Base-by-base conservation (phyloP, 1,140 invertebrate species). In the Drosophila watanabei region DNA sequence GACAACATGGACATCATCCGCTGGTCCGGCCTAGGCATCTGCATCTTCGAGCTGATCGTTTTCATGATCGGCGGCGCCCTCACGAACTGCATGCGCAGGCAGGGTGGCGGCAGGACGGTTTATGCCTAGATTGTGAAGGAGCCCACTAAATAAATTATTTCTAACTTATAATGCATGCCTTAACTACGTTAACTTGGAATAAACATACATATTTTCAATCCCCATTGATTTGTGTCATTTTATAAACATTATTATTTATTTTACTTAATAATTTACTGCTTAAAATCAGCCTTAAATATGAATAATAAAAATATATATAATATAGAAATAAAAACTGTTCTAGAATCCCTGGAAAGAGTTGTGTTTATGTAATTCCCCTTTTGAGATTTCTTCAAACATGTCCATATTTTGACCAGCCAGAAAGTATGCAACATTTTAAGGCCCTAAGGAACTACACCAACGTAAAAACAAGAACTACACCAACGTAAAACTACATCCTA, bases 1-100 rank as follows among this genome's bases (percentile, higher is more conserved):
- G 57, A 81, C 18, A 90, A 92, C 49, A 86, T 80, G 35, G 66
- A 78, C 45, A 76, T 90, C 7, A 81, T 92, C 5, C 75, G 79
- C 28, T 92, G 80, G 87, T 68, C 87, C 8, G 90, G 90, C 13
- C 70, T 92, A 37, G 86, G 76, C 10, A 83, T 92, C 11, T 81
- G 79, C 46, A 79, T 87, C 28, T 90, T 87, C 24, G 86, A 92
- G 54, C 66, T 92, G 18, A 20, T 92, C 13, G 82, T 92, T 7
- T 84, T 92, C 37, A 9, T 90, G 1, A n/a, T 90, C 14, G 87
- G 86, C 20, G 83, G 56, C 8, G 59, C 62, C 4, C 49, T 90
- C 30, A 72, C 86, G 10, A 82, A 86, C 18, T 80, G 65, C 13
- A 90, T 90, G 86, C 82, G 86, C 16, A 61, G 43, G 13, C 41